phyloP scores from a whole-genome alignment of 2,797 vertebrate genomes.

The Danio tinwini region DNA sequence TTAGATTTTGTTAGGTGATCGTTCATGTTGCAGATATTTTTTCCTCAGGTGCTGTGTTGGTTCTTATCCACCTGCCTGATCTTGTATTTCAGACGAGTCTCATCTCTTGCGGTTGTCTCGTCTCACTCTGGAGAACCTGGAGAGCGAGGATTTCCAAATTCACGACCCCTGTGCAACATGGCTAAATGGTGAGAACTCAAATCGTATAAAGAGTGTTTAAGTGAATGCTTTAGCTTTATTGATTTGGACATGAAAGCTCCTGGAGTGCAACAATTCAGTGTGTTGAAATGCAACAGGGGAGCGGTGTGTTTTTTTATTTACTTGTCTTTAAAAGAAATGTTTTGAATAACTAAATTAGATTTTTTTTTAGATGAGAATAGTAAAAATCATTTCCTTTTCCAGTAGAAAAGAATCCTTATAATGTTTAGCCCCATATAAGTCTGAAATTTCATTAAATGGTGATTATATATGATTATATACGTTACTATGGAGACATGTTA shows the following conservation, averaged over 20 bases:
- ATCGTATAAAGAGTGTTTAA: not conserved
- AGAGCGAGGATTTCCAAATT: slow-evolving; percentile 77
- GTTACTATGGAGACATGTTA: too few species aligned
- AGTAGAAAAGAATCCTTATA: too few species aligned
- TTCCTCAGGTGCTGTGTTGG: slow-evolving; percentile 15
- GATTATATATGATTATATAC: too few species aligned
- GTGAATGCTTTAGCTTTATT: not conserved
- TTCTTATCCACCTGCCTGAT: not conserved
- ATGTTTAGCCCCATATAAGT: too few species aligned
- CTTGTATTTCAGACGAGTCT: slow-evolving; percentile 73
- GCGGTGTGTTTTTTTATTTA: not conserved
- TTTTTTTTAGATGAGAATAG: too few species aligned
- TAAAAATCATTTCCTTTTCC: too few species aligned
- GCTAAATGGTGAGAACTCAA: slow-evolving; percentile 75
- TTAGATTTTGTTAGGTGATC: not conserved
- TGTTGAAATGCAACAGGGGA: slow-evolving; percentile 6
- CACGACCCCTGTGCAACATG: slow-evolving; percentile 75
- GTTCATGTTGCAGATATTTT: not conserved
- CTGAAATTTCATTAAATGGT: too few species aligned
- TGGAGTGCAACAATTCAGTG: not conserved
- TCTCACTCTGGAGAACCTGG: slow-evolving; percentile 82
- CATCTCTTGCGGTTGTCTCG: slow-evolving; percentile 73
- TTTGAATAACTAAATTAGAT: too few species aligned
- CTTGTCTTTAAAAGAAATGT: too few species aligned
- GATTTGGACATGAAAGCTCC: not conserved